phyloP scores from a whole-genome alignment of 2,888 invertebrate species.

The Schrankia costaestrigalis region DNA sequence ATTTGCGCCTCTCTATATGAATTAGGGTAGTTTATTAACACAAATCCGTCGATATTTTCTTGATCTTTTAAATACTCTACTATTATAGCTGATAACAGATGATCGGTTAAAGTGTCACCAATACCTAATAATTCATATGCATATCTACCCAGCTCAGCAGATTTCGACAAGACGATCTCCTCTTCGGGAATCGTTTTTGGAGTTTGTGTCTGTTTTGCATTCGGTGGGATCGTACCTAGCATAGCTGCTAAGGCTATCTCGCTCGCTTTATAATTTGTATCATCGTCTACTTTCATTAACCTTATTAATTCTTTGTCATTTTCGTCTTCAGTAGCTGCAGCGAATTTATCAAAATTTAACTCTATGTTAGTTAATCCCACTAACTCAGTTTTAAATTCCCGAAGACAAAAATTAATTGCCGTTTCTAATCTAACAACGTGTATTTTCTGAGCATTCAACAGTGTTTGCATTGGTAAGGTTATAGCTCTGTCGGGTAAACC shows the following conservation, averaged over 20 bases:
- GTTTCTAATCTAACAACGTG: conserved; percentile 68
- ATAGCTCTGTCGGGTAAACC: conserved; percentile 65
- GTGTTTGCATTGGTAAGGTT: conserved; percentile 58
- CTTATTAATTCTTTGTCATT: conserved; percentile 58
- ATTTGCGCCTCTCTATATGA: conserved; percentile 79
- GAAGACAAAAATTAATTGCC: conserved; percentile 81
- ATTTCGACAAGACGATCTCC: conserved; percentile 68
- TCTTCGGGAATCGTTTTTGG: conserved; percentile 81
- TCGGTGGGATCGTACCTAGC: conserved; percentile 47
- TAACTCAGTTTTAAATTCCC: conserved; percentile 77
- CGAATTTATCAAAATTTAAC: conserved; percentile 60
- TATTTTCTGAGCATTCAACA: conserved; percentile 62
- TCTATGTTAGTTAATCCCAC: conserved; percentile 73
- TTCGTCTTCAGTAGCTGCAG: conserved; percentile 46
- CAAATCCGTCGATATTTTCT: conserved; percentile 77
- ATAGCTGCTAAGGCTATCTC: conserved; percentile 41
- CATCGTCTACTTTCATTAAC: conserved; percentile 59
- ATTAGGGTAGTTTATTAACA: conserved; percentile 83
- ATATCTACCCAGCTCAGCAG: conserved; percentile 79
- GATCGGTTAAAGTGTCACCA: conserved; percentile 78
- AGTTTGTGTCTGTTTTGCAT: conserved; percentile 81
- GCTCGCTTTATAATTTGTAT: conserved; percentile 43
- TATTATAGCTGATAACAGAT: conserved; percentile 79
- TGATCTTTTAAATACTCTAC: conserved; percentile 81
- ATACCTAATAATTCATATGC: conserved; percentile 75